A percentile compares a stretch with the other conserved stretches of the same genome.
Conservation (phyloP, 2,888 invertebrate genomes). For the Aromia moschata region DNA sequence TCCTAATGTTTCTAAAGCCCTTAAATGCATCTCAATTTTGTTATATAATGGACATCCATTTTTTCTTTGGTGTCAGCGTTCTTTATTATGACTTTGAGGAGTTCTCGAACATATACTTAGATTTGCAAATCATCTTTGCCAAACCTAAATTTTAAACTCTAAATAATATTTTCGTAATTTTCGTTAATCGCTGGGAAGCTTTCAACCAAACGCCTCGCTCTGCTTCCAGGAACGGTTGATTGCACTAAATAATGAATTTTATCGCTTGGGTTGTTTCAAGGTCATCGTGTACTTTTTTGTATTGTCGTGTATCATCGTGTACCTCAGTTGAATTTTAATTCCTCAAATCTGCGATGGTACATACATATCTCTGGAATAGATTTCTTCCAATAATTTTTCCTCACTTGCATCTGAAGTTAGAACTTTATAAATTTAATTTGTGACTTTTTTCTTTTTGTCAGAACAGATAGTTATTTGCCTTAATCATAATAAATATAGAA, state of each 20-base stretch:
- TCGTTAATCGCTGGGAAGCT: slow-evolving; percentile 12
- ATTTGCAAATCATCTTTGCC: slow-evolving; percentile 44
- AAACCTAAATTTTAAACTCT: slow-evolving; percentile 43
- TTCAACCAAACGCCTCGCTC: slow-evolving; percentile 28
- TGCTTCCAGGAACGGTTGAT: slow-evolving; percentile 7
- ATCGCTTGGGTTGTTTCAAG: background rate
- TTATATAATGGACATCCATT: slow-evolving; percentile 38
- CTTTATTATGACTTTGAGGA: slow-evolving; percentile 40
- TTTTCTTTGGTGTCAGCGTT: slow-evolving; percentile 26
- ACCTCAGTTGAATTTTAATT: too few relatives aligned
- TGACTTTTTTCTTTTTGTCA: too few relatives aligned
- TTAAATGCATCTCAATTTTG: slow-evolving; percentile 45
- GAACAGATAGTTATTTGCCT: too few relatives aligned
- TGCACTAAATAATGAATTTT: slow-evolving; percentile 21
- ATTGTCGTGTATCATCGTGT: too few relatives aligned
- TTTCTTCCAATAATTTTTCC: too few relatives aligned
- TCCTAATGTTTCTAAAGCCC: slow-evolving; percentile 45
- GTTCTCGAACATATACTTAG: slow-evolving; percentile 38
- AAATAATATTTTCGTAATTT: slow-evolving; percentile 34
- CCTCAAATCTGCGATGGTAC: too few relatives aligned
- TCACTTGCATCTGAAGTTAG: too few relatives aligned
- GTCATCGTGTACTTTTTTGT: slow-evolving; percentile 20
- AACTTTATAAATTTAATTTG: too few relatives aligned
- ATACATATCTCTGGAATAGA: too few relatives aligned
- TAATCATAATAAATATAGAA: too few relatives aligned